Evolutionary conservation across 1,140 invertebrate genomes (phyloP), one percentile per base, ranked within the genome.

Genomic region (Cydia splendana): DNA sequence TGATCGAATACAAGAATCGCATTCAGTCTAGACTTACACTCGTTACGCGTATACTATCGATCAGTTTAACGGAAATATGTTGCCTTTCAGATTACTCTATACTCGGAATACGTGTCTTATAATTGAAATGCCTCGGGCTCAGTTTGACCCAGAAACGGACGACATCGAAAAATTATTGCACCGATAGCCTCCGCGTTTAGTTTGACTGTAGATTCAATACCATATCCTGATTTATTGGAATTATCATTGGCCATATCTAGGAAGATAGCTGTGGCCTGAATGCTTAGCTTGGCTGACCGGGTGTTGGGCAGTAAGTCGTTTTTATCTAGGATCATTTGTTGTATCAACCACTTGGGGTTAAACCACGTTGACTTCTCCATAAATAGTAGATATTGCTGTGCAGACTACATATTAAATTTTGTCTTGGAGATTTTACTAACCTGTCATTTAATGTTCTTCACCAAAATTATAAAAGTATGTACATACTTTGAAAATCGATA

Each of bases 61-160:
- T 71, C 67, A 71, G 34, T 71, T 71, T 71, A 71, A 71, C 10
- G 67, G 67, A 71, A 71, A 42, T 71, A 71, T 71, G 67, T 15
- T 71, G n/a, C 30, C 30, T 71, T 45, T 38, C n/a, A 71, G 67
- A 71, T 42, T 71, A 71, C 6, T 62, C 20, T 62, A 24, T 45
- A n/a, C 34, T 71, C 24, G 65, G 28, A 69, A 79, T 76, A 30
- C 65, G 62, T 65, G 78, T 81, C 81, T 78, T 77, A 80, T 84
- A 84, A 85, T 87, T 84, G 78, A 85, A 85, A 82, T 76, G 82
- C 82, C 79, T 77, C 71, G 24, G 80, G 82, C 81, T 75, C 77
- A 74, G 76, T 76, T 78, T 77, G 81, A 79, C 81, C 82, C 81
- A 81, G 75, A 84, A 81, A 84, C 9, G 34, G n/a, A 38, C 34